Conservation (phyloP, 1,140 invertebrate species). For the Drosophila mojavensis region DNA sequence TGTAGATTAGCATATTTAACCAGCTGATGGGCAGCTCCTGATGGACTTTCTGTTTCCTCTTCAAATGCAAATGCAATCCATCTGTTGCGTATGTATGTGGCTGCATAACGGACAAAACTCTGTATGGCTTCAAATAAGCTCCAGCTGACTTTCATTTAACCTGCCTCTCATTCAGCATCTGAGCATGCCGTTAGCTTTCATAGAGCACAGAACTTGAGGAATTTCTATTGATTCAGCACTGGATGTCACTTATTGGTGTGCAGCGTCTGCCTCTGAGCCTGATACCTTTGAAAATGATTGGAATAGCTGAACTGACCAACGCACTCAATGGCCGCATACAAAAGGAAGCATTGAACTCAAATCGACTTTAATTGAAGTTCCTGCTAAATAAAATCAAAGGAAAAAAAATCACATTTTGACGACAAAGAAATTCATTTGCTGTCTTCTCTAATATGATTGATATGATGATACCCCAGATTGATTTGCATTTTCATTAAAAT, state of each 20-base stretch:
- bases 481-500: neutral
- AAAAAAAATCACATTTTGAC: no score
- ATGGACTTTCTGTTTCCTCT: slow-evolving; percentile 2
- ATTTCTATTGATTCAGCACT: slow-evolving; percentile 16
- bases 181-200: neutral
- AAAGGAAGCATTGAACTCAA: neutral
- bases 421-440: no score
- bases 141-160: neutral
- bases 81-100: neutral
- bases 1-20: slow-evolving; percentile 69
- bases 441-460: no score
- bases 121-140: slow-evolving; percentile 1
- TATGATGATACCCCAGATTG: no score
- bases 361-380: neutral
- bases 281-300: neutral
- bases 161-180: neutral
- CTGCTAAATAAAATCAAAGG: no score
- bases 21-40: slow-evolving; percentile 19
- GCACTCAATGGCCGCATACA: neutral
- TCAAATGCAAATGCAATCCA: neutral
- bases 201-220: slow-evolving; percentile 5
- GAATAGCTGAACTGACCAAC: neutral
- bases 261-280: neutral
- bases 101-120: neutral
- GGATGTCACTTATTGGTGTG: slow-evolving; percentile 6